Evolutionary conservation across 2,113 vertebrate species (phyloP).

Genomic region (Cyrtonyx montezumae): DNA sequence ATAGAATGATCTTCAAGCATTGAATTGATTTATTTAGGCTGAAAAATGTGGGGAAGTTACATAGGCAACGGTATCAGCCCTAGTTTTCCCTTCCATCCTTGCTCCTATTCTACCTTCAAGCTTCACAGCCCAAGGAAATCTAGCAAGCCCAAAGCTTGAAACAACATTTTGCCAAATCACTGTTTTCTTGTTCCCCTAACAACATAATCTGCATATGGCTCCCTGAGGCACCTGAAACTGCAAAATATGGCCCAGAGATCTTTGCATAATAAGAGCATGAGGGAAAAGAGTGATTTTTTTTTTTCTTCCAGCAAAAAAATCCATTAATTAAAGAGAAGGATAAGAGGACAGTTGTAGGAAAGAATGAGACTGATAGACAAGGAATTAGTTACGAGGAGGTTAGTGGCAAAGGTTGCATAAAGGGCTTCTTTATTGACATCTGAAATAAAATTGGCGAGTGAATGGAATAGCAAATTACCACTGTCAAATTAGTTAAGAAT

Average conservation of each 20-base stretch:
- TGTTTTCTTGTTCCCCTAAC: background rate
- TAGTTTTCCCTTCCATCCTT: background rate
- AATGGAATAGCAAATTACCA: background rate
- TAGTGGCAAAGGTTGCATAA: background rate
- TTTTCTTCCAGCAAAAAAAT: background rate
- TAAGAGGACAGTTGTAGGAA: background rate
- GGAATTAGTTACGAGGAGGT: background rate
- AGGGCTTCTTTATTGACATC: background rate
- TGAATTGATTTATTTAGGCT: background rate
- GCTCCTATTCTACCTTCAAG: background rate
- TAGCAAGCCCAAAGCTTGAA: background rate
- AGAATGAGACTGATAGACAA: background rate
- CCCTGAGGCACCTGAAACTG: background rate
- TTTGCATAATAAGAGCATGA: background rate
- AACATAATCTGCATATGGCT: background rate
- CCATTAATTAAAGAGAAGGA: background rate
- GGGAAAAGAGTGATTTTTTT: background rate
- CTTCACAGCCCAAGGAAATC: background rate
- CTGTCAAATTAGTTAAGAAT: background rate
- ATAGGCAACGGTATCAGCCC: background rate
- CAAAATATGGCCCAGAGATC: background rate
- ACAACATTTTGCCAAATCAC: background rate
- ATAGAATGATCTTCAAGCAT: rapidly evolving
- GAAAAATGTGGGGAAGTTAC: background rate
- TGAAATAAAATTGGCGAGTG: background rate